A percentile compares a stretch with the other conserved stretches of the same genome.
Evolutionary conservation across 2,888 invertebrate genomes (phyloP).

Genomic region (Chirona hameri): DNA sequence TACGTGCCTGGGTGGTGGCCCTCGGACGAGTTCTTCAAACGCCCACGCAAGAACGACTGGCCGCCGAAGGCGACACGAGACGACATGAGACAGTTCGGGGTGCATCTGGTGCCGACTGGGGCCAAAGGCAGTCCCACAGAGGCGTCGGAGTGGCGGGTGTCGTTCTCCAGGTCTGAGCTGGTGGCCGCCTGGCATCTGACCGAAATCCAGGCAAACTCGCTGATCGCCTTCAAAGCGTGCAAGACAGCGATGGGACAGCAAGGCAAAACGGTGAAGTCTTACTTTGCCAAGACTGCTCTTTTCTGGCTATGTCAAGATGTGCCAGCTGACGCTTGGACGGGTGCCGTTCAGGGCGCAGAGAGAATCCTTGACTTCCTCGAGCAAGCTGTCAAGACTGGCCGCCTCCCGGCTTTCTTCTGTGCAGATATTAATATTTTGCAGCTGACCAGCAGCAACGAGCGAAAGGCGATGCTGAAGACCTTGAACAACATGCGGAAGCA

Average conservation of each 20-base stretch:
- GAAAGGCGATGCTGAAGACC: neutral
- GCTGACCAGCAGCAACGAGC: neutral
- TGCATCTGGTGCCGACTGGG: neutral
- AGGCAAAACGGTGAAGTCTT: neutral
- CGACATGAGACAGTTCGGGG: neutral
- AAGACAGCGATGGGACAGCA: neutral
- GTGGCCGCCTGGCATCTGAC: neutral
- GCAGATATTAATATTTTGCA: neutral
- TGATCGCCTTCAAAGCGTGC: neutral
- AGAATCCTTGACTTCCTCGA: neutral
- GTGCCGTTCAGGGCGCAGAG: neutral
- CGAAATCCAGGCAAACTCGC: neutral
- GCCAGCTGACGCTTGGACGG: neutral
- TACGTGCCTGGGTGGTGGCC: no score
- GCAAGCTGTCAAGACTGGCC: neutral
- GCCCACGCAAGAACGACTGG: neutral
- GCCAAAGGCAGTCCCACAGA: neutral
- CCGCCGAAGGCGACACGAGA: neutral
- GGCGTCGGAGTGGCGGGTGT: neutral
- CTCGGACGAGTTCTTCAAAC: no score
- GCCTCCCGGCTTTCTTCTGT: neutral
- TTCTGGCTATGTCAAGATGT: neutral
- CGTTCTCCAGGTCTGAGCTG: neutral
- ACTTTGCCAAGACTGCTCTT: neutral
- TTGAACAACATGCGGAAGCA: neutral